Evolutionary conservation across 1,140 invertebrate species (phyloP), one percentile per base, ranked within the genome.

Genomic region (Galleria mellonella): DNA sequence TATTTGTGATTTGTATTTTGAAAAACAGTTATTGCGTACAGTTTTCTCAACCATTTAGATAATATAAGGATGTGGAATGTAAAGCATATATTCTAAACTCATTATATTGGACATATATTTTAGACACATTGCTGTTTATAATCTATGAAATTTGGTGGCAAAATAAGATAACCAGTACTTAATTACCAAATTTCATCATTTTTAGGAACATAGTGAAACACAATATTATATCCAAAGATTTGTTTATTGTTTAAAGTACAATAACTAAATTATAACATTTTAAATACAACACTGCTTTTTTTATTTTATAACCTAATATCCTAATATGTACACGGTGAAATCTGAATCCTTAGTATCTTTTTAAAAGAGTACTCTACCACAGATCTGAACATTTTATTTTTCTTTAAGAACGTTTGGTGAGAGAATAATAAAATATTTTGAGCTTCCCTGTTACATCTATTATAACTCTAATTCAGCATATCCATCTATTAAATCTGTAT

Each of bases 71-170:
- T 32, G 33, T 48, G 47, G 44, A 55, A 53, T 43, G 72, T 83
- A 75, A 78, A 81, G 78, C 76, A 81, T 73, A 72, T 79, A 81
- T 83, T 83, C 79, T 81, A 83, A 81, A 83, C 56, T 73, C 51
- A 57, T 53, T 55, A 40, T 64, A 57, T 59, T 53, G 52, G 28
- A 53, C 33, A 43, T 55, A 57, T 47, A 46, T 51, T 37, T 37
- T 47, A 47, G 40, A 46, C 37, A 39, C 44, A 43, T 43, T 40
- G 35, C 50, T 52, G 28, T 52, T 37, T 14, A 40, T 17, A 48
- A 48, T 41, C 46, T 36, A 36, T 48, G 39, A 17, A 48, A 48
- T 42, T 42, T 42, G 39, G 39, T 48, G 23, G 35, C n/a, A 33
- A 46, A 37, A 23, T 23, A 23, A 6, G 17, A 23, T 23, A 23